phyloP scores from a whole-genome alignment of 2,797 vertebrate genomes.

The Smutsia gigantea region DNA sequence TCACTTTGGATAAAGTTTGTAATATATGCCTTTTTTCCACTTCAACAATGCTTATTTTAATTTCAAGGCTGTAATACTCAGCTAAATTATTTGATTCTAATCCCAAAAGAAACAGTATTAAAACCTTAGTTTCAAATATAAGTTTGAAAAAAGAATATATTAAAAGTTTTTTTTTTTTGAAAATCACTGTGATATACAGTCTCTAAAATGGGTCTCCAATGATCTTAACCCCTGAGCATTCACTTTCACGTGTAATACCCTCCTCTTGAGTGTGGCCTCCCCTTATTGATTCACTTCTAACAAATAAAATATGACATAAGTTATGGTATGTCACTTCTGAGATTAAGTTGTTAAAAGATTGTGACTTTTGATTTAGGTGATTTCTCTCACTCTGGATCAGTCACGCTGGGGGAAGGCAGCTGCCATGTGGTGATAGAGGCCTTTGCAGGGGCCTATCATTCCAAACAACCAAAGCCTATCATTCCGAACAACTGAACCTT shows the following conservation, averaged over 20 bases:
- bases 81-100: neutral
- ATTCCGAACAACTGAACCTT: neutral
- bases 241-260: neutral
- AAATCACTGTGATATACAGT: neutral
- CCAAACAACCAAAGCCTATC: neutral
- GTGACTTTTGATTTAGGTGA: neutral
- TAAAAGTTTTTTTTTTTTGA: neutral
- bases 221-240: neutral
- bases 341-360: conserved; percentile 25
- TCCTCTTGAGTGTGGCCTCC: neutral
- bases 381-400: neutral
- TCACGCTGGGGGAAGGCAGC: neutral
- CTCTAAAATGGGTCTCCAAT: neutral
- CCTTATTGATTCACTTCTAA: neutral
- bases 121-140: neutral
- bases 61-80: neutral
- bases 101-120: neutral
- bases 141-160: neutral
- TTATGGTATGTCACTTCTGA: neutral
- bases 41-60: conserved; percentile 52
- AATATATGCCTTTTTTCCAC: neutral
- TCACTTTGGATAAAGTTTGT: conserved; percentile 2
- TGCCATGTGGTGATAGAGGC: neutral
- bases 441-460: neutral
- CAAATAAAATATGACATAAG: neutral